Percentiles rank a stretch among this genome's conserved stretches.
Evolutionary conservation across 2,888 invertebrate genomes (phyloP).

Genomic region (Nephrotoma appendiculata): DNA sequence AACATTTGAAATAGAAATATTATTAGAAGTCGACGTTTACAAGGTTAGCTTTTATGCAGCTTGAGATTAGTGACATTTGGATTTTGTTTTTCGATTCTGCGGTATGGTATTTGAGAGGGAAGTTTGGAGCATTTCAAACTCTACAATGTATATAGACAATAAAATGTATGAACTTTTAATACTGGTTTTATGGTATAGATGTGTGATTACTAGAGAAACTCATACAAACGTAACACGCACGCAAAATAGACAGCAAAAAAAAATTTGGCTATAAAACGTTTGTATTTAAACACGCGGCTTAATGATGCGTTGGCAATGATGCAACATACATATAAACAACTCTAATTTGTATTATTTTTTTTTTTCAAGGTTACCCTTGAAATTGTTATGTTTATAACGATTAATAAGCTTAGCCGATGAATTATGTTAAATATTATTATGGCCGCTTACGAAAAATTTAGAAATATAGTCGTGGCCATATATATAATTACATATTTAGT

Average conservation of each 20-base stretch:
- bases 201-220: neutral
- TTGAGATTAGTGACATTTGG: neutral
- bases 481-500: no score
- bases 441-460: neutral
- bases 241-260: neutral
- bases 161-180: neutral
- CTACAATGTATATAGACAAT: neutral
- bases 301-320: neutral
- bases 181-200: neutral
- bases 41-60: neutral
- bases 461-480: neutral
- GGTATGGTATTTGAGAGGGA: neutral
- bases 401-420: neutral
- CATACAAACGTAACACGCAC: neutral
- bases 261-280: neutral
- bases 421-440: neutral
- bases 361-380: neutral
- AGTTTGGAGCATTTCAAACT: neutral
- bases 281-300: neutral
- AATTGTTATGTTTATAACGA: neutral
- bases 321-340: neutral
- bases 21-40: neutral
- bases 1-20: neutral
- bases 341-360: neutral
- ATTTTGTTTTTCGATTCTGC: neutral